Conservation (phyloP, 2,797 vertebrate genomes). For the Cuculus canorus region DNA sequence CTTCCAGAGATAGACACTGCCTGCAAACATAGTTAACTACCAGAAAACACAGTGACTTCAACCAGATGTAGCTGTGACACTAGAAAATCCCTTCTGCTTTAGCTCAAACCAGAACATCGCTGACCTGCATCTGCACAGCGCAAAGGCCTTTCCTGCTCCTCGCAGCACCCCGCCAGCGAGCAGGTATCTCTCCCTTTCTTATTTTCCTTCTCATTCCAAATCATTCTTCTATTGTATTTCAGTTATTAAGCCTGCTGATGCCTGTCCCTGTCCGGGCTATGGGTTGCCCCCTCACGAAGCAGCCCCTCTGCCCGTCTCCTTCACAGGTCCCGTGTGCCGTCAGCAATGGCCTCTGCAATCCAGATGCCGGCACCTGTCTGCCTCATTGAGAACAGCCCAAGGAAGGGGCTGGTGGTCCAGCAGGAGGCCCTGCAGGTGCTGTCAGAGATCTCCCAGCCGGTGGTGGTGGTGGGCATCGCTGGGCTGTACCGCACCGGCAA, state of each 20-base stretch:
- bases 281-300: neutral
- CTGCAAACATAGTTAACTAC: too few species aligned
- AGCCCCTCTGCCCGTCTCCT: neutral
- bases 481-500: conserved; percentile 63
- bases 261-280: neutral
- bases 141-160: too few species aligned
- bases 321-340: neutral
- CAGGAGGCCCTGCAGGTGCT: neutral
- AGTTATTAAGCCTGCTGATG: neutral
- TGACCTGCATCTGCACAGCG: too few species aligned
- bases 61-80: too few species aligned
- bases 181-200: too few species aligned
- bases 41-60: too few species aligned
- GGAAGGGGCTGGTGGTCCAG: neutral
- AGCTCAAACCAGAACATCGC: too few species aligned
- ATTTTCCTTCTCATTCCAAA: too few species aligned
- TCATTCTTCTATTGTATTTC: too few species aligned
- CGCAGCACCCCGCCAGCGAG: too few species aligned
- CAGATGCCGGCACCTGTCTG: neutral
- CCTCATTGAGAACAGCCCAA: neutral
- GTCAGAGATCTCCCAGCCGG: neutral
- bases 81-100: too few species aligned
- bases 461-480: conserved; percentile 62
- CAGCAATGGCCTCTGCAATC: neutral
- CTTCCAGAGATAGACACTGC: too few species aligned